Evolutionary conservation across 1,140 invertebrate genomes (phyloP), one percentile per base, ranked within the genome.

Genomic region (Acromyrmex charruanus): DNA sequence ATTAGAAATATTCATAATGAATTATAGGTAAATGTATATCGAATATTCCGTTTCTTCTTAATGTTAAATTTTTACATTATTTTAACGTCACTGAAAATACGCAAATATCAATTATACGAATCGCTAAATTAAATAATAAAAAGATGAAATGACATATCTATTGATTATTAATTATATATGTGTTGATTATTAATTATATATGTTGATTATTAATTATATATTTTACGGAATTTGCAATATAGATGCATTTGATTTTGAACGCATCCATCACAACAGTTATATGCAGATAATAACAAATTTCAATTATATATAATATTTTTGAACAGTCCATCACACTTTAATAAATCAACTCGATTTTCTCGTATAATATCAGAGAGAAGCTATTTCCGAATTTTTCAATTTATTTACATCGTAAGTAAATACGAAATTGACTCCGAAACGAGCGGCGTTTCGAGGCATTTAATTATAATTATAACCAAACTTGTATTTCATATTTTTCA

Each of bases 301-400:
- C n/a, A 44, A 68, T 39, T 68, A 44, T 39, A 44, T 44, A 21
- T 21, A 21, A 21, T 21, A 68, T 44, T 68, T 66, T 44, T 68
- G 4, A 14, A 68, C 35, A 18, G 10, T 44, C 7, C 35, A 21
- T 68, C 35, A 12, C 65, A 68, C 10, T n/a, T 68, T 44, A 21
- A 68, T 68, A n/a, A 35, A 18, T 9, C 35, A 69, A 58, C 5
- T 69, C 18, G 4, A 69, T 69, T 39, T 66, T 25, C 25, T 25
- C 21, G 6, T 2, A 14, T 21, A 10, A 66, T 66, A 69, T 69
- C 39, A 14, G n/a, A 49, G 10, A 16, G 1, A 51, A 51, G 39
- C 65, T 68, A 68, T 51, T 69, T 25, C 6, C 1, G 12, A 49
- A 69, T 25, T 69, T 68, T 49, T 51, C 66, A 69, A 68, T 68